Conservation (phyloP, 2,888 invertebrate genomes). For the Callimorpha dominula region DNA sequence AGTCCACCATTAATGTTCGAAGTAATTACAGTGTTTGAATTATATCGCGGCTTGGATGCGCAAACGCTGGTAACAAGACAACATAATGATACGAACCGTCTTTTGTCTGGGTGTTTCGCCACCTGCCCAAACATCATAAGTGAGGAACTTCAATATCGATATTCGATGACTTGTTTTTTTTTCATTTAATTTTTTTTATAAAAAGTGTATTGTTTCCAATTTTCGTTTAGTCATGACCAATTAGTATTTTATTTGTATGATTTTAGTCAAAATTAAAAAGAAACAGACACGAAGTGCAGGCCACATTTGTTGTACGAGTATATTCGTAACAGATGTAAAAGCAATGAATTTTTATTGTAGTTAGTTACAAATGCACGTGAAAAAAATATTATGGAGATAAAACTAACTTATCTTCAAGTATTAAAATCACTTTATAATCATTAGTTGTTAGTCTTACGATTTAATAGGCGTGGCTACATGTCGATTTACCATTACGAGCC, state of each 20-base stretch:
- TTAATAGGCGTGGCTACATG: constrained; percentile 37
- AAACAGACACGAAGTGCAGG: not conserved
- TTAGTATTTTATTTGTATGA: too few species aligned
- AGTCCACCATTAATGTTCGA: constrained; percentile 71
- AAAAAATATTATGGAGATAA: not conserved
- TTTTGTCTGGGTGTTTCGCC: constrained; percentile 85
- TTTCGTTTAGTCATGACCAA: not conserved
- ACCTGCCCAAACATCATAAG: constrained; percentile 83
- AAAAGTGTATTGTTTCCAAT: not conserved
- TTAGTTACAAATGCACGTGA: not conserved
- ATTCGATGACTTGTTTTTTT: constrained; percentile 27
- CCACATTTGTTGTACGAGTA: not conserved
- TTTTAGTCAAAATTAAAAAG: not conserved
- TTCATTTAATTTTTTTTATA: not conserved
- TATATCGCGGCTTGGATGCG: constrained; percentile 77
- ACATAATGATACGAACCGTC: constrained; percentile 83
- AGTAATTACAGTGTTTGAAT: constrained; percentile 81
- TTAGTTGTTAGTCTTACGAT: constrained; percentile 43
- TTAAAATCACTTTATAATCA: not conserved
- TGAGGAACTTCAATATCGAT: constrained; percentile 61
- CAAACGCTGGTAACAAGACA: constrained; percentile 84
- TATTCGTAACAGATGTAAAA: not conserved
- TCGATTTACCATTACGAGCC: constrained; percentile 46
- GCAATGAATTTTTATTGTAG: not conserved
- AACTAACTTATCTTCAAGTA: not conserved